Percentiles rank a stretch among this genome's conserved stretches.
Evolutionary conservation across 2,113 vertebrate species (phyloP).

Genomic region (Strigops habroptila): DNA sequence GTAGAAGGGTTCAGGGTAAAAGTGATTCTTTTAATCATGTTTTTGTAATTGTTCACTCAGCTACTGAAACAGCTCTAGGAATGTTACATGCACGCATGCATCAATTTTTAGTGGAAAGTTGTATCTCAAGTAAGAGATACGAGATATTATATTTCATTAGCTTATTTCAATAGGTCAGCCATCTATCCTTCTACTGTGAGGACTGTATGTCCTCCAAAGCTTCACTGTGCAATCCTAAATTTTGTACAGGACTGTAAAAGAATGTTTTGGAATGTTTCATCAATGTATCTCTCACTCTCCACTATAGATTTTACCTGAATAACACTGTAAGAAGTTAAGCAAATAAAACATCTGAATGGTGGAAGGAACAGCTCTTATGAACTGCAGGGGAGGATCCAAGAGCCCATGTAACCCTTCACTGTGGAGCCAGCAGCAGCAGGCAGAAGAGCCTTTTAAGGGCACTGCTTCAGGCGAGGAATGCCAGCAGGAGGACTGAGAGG

Average conservation of each 20-base stretch:
- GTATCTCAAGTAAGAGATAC: neutral
- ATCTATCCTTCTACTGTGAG: neutral
- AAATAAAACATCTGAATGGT: neutral
- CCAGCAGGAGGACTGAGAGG: neutral
- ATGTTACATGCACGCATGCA: neutral
- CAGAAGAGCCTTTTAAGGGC: neutral
- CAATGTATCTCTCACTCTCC: neutral
- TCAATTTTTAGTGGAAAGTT: neutral
- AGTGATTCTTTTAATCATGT: neutral
- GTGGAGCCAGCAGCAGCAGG: neutral
- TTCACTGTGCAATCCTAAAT: neutral
- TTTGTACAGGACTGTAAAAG: neutral
- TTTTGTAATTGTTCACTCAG: neutral
- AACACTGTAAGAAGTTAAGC: neutral
- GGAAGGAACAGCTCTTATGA: neutral
- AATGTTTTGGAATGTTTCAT: neutral
- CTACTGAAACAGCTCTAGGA: neutral
- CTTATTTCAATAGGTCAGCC: neutral
- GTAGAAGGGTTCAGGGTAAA: neutral
- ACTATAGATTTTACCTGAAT: neutral
- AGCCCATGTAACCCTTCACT: neutral
- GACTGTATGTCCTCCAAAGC: neutral
- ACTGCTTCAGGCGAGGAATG: fast-evolving
- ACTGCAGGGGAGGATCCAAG: neutral
- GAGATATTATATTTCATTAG: neutral